Percentiles rank a stretch among this genome's conserved stretches.
Conservation (phyloP, 2,888 invertebrate species). For the Sinohyriopsis cumingii region DNA sequence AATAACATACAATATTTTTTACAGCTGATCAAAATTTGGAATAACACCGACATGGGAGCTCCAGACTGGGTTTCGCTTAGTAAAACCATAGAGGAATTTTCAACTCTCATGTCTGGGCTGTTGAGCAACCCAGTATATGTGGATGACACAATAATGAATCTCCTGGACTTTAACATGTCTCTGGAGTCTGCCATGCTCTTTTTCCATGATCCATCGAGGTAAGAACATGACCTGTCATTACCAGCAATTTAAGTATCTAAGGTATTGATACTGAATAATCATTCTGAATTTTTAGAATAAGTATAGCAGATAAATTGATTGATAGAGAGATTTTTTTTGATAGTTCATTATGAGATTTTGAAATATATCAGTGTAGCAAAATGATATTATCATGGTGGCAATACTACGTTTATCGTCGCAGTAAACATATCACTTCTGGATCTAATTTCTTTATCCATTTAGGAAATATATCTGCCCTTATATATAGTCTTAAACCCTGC, state of each 20-base stretch:
- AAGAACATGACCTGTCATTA: slow-evolving; percentile 6
- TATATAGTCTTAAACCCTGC: no score
- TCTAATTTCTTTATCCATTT: no score
- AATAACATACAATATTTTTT: slow-evolving; percentile 4
- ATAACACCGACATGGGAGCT: slow-evolving; percentile 17
- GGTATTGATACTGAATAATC: background rate
- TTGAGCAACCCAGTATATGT: slow-evolving; percentile 23
- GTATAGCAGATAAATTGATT: no score
- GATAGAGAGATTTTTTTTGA: no score
- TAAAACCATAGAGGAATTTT: slow-evolving; percentile 32
- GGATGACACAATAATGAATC: slow-evolving; percentile 19
- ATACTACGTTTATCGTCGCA: no score
- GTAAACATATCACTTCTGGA: no score
- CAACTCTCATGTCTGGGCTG: slow-evolving; percentile 26
- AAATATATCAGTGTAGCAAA: no score
- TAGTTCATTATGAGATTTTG: no score
- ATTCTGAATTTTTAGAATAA: no score
- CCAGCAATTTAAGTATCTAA: background rate
- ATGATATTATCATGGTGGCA: no score
- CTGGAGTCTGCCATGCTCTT: slow-evolving; percentile 23
- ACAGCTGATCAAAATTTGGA: slow-evolving; percentile 46
- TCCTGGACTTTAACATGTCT: slow-evolving; percentile 19
- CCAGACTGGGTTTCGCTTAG: slow-evolving; percentile 34
- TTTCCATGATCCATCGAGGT: slow-evolving; percentile 28
- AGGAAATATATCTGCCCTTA: no score